phyloP scores from a whole-genome alignment of 2,797 vertebrate species.

The Oryzias dopingdopingensis region DNA sequence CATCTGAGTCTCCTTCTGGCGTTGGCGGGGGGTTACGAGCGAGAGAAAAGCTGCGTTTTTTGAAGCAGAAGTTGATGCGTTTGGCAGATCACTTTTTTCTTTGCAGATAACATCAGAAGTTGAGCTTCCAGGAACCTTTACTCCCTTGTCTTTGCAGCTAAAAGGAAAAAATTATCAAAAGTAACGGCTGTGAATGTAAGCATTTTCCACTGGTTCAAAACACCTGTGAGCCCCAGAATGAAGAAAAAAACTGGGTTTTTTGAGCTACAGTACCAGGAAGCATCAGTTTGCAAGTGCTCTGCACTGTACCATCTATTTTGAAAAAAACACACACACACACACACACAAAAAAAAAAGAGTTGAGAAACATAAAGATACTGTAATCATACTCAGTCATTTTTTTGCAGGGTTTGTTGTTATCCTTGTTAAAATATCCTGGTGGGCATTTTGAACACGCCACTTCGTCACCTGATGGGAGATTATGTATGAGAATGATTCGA shows the following conservation, averaged over 20 bases:
- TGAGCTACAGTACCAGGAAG: too few species aligned
- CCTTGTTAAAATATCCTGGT: constrained; percentile 40
- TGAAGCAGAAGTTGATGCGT: not conserved
- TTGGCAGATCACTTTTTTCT: not conserved
- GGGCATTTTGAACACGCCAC: constrained; percentile 48
- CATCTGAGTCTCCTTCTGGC: constrained; percentile 2
- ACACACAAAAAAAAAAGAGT: too few species aligned
- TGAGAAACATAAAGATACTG: too few species aligned
- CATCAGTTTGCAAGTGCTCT: too few species aligned
- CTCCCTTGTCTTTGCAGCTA: constrained; percentile 58
- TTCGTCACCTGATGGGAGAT: constrained; percentile 5
- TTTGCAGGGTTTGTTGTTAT: constrained; percentile 2
- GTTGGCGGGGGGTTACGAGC: not conserved
- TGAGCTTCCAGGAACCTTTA: constrained; percentile 21
- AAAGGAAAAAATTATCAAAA: constrained; percentile 4
- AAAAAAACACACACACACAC: too few species aligned
- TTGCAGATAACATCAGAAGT: constrained; percentile 54
- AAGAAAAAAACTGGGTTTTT: too few species aligned
- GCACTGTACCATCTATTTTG: too few species aligned
- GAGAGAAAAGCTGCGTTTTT: not conserved
- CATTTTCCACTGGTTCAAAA: too few species aligned
- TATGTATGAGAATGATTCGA: not conserved
- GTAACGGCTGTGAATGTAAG: not conserved
- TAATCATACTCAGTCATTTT: constrained; percentile 63
- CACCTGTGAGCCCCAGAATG: too few species aligned